Evolutionary conservation across 2,113 vertebrate genomes (phyloP).

Genomic region (Ochotona princeps): DNA sequence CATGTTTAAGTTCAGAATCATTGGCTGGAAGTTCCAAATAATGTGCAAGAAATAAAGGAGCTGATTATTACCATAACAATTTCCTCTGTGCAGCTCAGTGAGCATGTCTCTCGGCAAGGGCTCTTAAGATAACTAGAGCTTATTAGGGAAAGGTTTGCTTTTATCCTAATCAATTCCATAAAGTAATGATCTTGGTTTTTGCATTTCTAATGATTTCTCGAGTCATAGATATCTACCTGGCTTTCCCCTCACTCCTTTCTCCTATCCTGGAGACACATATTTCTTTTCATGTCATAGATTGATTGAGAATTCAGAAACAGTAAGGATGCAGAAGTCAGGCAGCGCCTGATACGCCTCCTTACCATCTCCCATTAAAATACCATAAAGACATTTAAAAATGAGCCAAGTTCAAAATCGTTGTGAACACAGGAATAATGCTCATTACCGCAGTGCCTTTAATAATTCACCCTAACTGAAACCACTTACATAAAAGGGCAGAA

Average conservation of each 20-base stretch:
- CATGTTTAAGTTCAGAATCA: background rate
- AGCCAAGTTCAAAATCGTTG: background rate
- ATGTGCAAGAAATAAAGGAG: background rate
- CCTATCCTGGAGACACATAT: background rate
- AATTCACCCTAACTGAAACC: background rate
- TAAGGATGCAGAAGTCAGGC: background rate
- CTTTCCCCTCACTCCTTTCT: background rate
- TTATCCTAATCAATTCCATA: background rate
- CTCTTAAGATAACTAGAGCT: background rate
- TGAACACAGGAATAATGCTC: background rate
- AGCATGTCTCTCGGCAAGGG: background rate
- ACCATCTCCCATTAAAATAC: slow-evolving; percentile 1
- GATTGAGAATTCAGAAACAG: background rate
- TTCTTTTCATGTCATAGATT: background rate
- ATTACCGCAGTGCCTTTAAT: background rate
- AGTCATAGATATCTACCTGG: background rate
- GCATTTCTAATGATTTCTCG: background rate
- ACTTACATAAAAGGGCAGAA: background rate
- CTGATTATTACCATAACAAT: background rate
- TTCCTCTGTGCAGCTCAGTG: background rate
- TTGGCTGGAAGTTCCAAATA: background rate
- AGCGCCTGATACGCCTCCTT: background rate
- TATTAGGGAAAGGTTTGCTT: background rate
- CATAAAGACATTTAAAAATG: slow-evolving; percentile 1
- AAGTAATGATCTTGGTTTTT: background rate